Evolutionary conservation across 2,888 invertebrate species (phyloP).

Genomic region (Lycocerus yunnanus): DNA sequence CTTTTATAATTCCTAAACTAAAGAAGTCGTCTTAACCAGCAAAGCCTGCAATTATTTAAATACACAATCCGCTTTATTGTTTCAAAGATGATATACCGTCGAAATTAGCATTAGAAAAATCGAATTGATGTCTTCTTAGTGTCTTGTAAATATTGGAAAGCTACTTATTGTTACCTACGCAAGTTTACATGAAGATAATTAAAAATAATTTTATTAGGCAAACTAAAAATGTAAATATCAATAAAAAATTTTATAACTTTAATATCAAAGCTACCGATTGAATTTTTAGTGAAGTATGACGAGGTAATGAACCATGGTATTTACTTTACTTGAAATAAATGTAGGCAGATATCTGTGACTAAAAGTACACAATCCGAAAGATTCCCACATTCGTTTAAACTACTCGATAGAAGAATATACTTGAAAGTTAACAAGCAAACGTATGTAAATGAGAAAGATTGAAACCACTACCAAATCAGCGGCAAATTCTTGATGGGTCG

Average conservation of each 20-base stretch:
- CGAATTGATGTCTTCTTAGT: background rate
- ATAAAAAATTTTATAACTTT: background rate
- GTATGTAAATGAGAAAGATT: constrained; percentile 38
- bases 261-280: constrained; percentile 3
- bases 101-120: background rate
- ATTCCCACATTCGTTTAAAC: constrained; percentile 39
- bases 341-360: constrained; percentile 26
- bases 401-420: constrained; percentile 39
- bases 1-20: background rate
- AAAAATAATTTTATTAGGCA: background rate
- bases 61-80: background rate
- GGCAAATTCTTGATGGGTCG: constrained; percentile 32
- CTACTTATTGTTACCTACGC: background rate
- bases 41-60: background rate
- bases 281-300: background rate
- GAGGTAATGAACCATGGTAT: background rate
- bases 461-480: constrained; percentile 31
- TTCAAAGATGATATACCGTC: background rate
- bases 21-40: background rate
- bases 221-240: background rate
- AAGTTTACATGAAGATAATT: background rate
- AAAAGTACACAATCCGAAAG: constrained; percentile 29
- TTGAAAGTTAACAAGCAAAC: constrained; percentile 39
- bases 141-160: background rate
- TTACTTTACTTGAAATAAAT: constrained; percentile 21